Percentiles rank a stretch among this genome's conserved stretches.
Conservation (phyloP, 2,797 vertebrate species). For the Typhlichthys subterraneus region DNA sequence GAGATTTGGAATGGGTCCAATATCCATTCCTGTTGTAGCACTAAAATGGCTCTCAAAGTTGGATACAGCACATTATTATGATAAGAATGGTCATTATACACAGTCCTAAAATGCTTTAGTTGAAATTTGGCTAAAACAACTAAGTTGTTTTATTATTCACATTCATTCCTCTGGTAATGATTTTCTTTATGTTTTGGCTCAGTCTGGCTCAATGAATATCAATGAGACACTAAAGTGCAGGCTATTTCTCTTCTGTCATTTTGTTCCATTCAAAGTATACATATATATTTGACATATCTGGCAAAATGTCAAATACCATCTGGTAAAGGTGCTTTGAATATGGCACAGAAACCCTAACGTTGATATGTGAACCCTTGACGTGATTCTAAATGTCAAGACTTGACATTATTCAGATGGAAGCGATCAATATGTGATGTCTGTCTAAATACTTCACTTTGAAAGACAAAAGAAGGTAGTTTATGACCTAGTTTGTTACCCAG, state of each 20-base stretch:
- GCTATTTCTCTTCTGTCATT: constrained; percentile 6
- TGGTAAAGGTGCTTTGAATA: constrained; percentile 28
- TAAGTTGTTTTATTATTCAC: no score
- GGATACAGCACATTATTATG: neutral
- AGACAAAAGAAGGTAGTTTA: constrained; percentile 19
- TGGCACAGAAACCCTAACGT: constrained; percentile 24
- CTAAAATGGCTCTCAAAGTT: neutral
- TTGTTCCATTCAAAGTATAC: constrained; percentile 10
- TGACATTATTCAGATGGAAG: constrained; percentile 50
- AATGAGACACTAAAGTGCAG: neutral
- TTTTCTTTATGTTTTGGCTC: neutral
- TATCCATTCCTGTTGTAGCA: neutral
- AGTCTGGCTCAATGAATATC: neutral
- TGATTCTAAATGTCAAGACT: constrained; percentile 60
- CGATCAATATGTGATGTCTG: constrained; percentile 53
- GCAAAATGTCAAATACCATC: constrained; percentile 32
- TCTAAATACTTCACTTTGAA: constrained; percentile 42
- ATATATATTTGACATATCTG: constrained; percentile 22
- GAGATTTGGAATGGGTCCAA: constrained; percentile 21
- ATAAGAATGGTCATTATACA: no score
- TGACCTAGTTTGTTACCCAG: constrained; percentile 3
- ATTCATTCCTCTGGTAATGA: no score
- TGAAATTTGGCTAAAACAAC: no score
- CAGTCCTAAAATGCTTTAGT: no score
- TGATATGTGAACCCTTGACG: constrained; percentile 35